Evolutionary conservation across 2,113 vertebrate genomes (phyloP).

Genomic region (Rhinoptilus africanus): DNA sequence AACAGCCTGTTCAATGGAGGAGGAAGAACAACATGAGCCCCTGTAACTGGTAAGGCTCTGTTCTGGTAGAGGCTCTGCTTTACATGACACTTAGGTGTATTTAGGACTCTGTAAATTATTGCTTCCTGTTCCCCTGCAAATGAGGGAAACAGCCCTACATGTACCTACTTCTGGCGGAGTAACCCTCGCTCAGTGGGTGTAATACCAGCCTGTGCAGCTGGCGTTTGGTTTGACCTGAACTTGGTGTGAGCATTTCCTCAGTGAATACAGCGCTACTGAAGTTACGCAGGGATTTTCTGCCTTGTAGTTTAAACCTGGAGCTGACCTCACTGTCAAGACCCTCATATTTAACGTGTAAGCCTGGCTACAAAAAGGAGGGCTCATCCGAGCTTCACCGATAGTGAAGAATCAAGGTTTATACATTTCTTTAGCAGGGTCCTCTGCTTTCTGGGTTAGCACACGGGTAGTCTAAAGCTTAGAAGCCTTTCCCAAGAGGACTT

Average conservation of each 20-base stretch:
- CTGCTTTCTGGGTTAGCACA: neutral
- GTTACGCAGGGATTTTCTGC: neutral
- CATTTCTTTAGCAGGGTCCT: neutral
- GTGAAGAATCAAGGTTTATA: neutral
- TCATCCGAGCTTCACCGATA: neutral
- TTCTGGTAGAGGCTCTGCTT: neutral
- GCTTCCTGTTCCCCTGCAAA: neutral
- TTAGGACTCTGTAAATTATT: neutral
- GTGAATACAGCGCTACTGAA: neutral
- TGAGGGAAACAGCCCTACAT: neutral
- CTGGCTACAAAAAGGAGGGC: neutral
- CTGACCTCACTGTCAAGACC: neutral
- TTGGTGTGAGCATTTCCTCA: neutral
- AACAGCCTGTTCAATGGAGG: conserved; percentile 7
- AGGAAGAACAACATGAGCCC: neutral
- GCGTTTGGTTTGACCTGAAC: neutral
- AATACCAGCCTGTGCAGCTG: neutral
- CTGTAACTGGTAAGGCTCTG: neutral
- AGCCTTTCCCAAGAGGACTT: neutral
- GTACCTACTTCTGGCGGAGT: neutral
- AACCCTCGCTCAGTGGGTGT: neutral
- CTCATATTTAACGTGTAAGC: neutral
- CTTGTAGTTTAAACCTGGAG: neutral
- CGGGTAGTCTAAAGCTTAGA: neutral
- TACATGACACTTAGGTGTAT: neutral